phyloP scores from a whole-genome alignment of 2,888 invertebrate species.

The Actias luna region DNA sequence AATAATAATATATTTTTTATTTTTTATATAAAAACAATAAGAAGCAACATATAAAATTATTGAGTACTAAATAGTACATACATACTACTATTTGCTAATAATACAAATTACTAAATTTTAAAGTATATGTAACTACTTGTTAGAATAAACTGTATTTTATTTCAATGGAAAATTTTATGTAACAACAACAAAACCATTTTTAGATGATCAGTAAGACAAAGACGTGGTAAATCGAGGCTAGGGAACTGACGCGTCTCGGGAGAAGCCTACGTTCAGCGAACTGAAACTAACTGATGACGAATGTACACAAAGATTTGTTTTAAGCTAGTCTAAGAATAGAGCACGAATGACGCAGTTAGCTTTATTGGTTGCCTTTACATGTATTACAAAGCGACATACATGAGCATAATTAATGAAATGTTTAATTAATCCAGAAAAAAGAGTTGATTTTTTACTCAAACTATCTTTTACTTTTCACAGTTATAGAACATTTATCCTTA shows the following conservation, averaged over 20 bases:
- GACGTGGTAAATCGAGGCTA: background rate
- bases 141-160: background rate
- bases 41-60: too few relatives aligned
- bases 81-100: too few relatives aligned
- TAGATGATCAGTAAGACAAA: background rate
- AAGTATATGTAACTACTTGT: background rate
- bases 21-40: too few relatives aligned
- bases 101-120: too few relatives aligned
- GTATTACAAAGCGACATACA: slow-evolving; percentile 42
- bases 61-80: too few relatives aligned
- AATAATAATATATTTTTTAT: too few relatives aligned
- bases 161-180: background rate
- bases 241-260: slow-evolving; percentile 5
- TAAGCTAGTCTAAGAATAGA: slow-evolving; percentile 18
- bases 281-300: slow-evolving; percentile 10
- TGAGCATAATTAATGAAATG: slow-evolving; percentile 42
- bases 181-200: background rate
- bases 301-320: slow-evolving; percentile 13
- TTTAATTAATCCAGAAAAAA: background rate
- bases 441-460: too few relatives aligned
- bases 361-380: slow-evolving; percentile 41
- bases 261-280: slow-evolving; percentile 7
- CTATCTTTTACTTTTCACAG: too few relatives aligned
- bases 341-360: slow-evolving; percentile 46
- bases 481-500: too few relatives aligned